Conservation (phyloP, 2,797 vertebrate genomes). For the Coilia nasus region DNA sequence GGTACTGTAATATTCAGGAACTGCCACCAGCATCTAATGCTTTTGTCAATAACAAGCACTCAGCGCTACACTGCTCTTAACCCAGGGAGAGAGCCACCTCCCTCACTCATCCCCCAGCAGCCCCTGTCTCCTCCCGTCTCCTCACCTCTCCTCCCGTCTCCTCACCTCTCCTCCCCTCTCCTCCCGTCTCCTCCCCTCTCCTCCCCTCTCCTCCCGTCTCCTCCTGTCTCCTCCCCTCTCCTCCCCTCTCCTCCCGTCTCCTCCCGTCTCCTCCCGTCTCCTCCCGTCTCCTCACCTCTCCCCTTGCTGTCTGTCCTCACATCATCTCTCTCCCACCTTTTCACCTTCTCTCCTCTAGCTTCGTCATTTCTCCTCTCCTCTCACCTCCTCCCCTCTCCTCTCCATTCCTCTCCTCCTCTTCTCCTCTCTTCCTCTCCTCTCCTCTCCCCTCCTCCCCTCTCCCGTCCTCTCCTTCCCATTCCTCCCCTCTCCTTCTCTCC, state of each 20-base stretch:
- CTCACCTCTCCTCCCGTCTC: neutral
- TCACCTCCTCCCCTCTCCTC: conserved; percentile 41
- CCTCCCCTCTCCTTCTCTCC: neutral
- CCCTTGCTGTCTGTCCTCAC: too few relatives aligned
- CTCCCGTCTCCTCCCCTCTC: conserved; percentile 20
- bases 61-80: conserved; percentile 67
- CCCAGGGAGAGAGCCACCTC: conserved; percentile 60
- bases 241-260: neutral
- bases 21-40: conserved; percentile 45
- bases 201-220: conserved; percentile 25
- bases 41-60: conserved; percentile 63
- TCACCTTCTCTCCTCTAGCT: too few relatives aligned
- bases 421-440: too few relatives aligned
- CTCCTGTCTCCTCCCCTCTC: neutral
- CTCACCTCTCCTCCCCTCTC: neutral
- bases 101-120: conserved; percentile 43
- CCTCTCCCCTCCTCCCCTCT: too few relatives aligned
- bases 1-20: neutral
- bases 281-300: conserved; percentile 12
- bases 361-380: too few relatives aligned
- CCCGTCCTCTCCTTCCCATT: conserved; percentile 42
- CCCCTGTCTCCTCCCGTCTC: conserved; percentile 15
- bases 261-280: neutral
- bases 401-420: too few relatives aligned
- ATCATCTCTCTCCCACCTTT: too few relatives aligned